phyloP scores from a whole-genome alignment of 2,888 invertebrate genomes.

The Melinaea marsaeus region DNA sequence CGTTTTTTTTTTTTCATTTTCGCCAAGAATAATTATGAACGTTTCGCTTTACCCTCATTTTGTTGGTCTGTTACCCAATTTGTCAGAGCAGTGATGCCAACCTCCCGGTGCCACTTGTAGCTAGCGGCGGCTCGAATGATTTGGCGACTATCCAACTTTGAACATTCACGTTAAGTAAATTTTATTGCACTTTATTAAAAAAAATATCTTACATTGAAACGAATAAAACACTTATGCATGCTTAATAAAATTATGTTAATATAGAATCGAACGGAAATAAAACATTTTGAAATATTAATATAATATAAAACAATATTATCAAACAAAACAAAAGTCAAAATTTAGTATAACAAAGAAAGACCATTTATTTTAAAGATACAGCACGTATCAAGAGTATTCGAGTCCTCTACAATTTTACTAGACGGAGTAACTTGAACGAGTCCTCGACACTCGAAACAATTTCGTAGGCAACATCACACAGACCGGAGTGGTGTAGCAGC shows the following conservation, averaged over 20 bases:
- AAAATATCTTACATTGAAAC: neutral
- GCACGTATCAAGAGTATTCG: slow-evolving; percentile 5
- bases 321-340: neutral
- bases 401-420: slow-evolving; percentile 7
- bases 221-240: neutral
- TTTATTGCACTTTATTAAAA: slow-evolving; percentile 11
- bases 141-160: slow-evolving; percentile 60
- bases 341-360: neutral
- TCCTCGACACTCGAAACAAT: slow-evolving; percentile 57
- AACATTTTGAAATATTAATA: neutral
- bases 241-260: too few relatives aligned
- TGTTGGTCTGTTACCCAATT: slow-evolving; percentile 62
- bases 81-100: slow-evolving; percentile 53
- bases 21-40: slow-evolving; percentile 28
- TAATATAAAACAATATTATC: neutral
- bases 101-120: slow-evolving; percentile 65
- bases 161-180: slow-evolving; percentile 18
- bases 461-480: slow-evolving; percentile 42
- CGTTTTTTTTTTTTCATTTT: slow-evolving; percentile 20
- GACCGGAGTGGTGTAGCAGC: too few relatives aligned
- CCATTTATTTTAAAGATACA: slow-evolving; percentile 2
- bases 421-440: slow-evolving; percentile 30
- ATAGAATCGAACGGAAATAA: too few relatives aligned
- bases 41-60: slow-evolving; percentile 47
- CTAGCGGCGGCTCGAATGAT: slow-evolving; percentile 46